Evolutionary conservation across 2,113 vertebrate species (phyloP).

Genomic region (Trogon surrucura): DNA sequence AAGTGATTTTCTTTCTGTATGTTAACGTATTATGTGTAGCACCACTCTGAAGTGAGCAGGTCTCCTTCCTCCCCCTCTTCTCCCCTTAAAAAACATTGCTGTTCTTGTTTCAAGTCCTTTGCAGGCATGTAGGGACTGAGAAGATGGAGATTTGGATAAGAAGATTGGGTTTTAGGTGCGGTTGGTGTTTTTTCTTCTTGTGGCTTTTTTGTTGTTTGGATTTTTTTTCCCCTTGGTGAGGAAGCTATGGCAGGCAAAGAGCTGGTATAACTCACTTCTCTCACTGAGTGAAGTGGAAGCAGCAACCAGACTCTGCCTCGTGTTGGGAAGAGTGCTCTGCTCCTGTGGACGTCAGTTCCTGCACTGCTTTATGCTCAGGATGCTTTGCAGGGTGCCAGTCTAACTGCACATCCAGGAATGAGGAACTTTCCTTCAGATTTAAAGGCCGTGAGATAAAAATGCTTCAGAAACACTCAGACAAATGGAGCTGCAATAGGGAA

Average conservation of each 20-base stretch:
- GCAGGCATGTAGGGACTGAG: background rate
- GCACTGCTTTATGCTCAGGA: rapidly evolving
- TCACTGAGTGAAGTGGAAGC: conserved; percentile 15
- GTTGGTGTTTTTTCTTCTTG: background rate
- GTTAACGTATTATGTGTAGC: background rate
- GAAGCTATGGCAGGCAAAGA: background rate
- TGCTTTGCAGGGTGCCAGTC: conserved; percentile 1
- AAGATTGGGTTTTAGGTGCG: background rate
- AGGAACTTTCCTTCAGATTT: background rate
- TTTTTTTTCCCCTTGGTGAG: background rate
- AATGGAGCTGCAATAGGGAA: background rate
- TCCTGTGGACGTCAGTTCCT: background rate
- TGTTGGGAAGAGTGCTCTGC: background rate
- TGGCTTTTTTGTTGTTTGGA: background rate
- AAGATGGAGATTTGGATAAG: background rate
- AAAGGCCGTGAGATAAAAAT: background rate
- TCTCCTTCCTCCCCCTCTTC: background rate
- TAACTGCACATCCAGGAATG: background rate
- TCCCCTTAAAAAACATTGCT: background rate
- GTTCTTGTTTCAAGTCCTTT: background rate
- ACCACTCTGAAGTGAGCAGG: conserved; percentile 20
- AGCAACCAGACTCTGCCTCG: background rate
- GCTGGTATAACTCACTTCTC: background rate
- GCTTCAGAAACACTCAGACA: background rate
- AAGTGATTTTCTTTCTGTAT: conserved; percentile 25